A percentile compares a stretch with the other conserved stretches of the same genome.
Conservation (phyloP, 2,113 vertebrate genomes). For the Saguinus midas region DNA sequence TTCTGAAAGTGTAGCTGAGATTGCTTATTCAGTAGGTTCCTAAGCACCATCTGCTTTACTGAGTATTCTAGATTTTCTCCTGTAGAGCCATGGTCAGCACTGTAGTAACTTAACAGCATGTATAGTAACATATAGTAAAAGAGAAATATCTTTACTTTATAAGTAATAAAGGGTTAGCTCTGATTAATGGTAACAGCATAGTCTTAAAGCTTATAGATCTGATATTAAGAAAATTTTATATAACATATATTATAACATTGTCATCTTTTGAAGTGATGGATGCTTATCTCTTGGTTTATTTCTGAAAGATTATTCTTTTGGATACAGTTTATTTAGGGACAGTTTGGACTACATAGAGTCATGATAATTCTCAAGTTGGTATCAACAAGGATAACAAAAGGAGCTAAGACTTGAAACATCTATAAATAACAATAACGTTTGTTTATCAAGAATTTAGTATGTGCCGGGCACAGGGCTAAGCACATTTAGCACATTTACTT, state of each 20-base stretch:
- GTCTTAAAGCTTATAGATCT: background rate
- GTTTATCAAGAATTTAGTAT: background rate
- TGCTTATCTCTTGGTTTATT: background rate
- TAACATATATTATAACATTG: background rate
- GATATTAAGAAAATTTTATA: background rate
- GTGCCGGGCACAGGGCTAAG: background rate
- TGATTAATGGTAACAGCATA: background rate
- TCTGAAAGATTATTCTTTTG: background rate
- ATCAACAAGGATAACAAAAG: background rate
- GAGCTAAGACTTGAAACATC: background rate
- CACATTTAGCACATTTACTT: background rate
- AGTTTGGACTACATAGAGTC: background rate
- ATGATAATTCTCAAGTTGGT: background rate
- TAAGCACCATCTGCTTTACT: background rate
- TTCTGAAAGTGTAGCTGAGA: background rate
- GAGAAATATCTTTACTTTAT: background rate
- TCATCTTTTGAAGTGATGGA: background rate
- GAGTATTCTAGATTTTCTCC: background rate
- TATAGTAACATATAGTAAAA: too few species aligned
- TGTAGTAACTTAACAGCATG: background rate
- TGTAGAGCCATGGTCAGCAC: background rate
- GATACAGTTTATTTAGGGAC: background rate
- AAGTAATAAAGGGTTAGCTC: background rate
- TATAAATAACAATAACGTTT: background rate
- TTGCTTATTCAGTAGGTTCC: background rate